Conservation (phyloP, 2,888 invertebrate species). For the Mamestra brassicae region DNA sequence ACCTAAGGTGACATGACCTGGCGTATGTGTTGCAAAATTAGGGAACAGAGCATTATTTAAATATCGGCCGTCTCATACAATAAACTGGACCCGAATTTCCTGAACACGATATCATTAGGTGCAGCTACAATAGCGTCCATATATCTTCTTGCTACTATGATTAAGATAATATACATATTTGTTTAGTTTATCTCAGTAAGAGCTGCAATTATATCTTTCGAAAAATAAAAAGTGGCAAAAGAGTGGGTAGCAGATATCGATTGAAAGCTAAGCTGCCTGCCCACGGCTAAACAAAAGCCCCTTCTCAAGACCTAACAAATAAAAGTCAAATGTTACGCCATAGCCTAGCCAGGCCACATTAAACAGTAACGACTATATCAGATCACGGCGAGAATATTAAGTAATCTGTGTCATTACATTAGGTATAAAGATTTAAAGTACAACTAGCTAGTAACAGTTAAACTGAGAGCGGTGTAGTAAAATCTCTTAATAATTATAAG, state of each 20-base stretch:
- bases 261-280: not conserved
- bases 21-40: not conserved
- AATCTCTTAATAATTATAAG: constrained; percentile 35
- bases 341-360: constrained; percentile 3
- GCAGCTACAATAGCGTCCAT: not conserved
- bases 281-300: constrained; percentile 1
- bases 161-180: too few relatives aligned
- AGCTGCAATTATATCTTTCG: not conserved
- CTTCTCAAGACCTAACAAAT: not conserved
- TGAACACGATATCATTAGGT: constrained; percentile 4
- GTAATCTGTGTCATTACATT: constrained; percentile 39
- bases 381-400: constrained; percentile 19
- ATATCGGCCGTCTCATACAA: not conserved
- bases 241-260: not conserved
- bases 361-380: constrained; percentile 19
- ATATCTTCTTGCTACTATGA: not conserved
- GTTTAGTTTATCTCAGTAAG: too few relatives aligned
- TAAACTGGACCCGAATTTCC: not conserved
- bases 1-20: not conserved
- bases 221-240: not conserved
- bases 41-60: not conserved
- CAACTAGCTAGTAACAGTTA: not conserved
- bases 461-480: constrained; percentile 1
- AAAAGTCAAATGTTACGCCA: constrained; percentile 11
- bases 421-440: constrained; percentile 19